These are phyloP conservation scores for Clarias pachynema DNA, from an alignment of 2,797 vertebrate genomes.

Conservation along the genomic window DNA sequence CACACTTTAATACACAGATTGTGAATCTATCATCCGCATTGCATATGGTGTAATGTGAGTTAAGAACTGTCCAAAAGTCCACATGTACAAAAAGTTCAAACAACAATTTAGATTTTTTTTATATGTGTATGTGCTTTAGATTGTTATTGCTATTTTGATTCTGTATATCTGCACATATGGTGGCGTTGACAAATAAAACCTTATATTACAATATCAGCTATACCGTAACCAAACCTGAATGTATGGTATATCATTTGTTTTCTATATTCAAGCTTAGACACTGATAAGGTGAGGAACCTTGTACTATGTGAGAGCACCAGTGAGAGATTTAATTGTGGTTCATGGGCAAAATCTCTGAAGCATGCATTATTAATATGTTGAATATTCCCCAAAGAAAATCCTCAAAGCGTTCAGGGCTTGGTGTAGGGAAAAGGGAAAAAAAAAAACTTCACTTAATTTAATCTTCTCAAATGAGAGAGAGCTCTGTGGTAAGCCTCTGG, in stretches of 20 bases:
- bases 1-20: too few species aligned
- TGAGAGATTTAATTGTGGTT: slow-evolving; percentile 3
- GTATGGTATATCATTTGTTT: background rate
- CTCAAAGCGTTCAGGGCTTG: background rate
- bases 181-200: too few species aligned
- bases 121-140: too few species aligned
- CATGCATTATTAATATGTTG: slow-evolving; percentile 8
- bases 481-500: background rate
- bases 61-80: too few species aligned
- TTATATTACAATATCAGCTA: background rate
- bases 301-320: background rate
- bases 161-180: too few species aligned
- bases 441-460: slow-evolving; percentile 9
- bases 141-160: too few species aligned
- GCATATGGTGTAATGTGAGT: too few species aligned
- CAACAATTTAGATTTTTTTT: background rate
- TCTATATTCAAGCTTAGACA: background rate
- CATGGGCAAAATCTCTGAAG: slow-evolving; percentile 1
- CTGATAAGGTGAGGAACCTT: background rate
- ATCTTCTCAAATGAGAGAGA: background rate
- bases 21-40: too few species aligned
- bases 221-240: background rate
- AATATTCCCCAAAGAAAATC: slow-evolving; percentile 5
- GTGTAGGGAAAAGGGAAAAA: background rate
- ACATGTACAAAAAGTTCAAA: background rate